A percentile compares a stretch with the other conserved stretches of the same genome.
Conservation (phyloP, 2,888 invertebrate genomes). For the Caenorhabditis virilis region DNA sequence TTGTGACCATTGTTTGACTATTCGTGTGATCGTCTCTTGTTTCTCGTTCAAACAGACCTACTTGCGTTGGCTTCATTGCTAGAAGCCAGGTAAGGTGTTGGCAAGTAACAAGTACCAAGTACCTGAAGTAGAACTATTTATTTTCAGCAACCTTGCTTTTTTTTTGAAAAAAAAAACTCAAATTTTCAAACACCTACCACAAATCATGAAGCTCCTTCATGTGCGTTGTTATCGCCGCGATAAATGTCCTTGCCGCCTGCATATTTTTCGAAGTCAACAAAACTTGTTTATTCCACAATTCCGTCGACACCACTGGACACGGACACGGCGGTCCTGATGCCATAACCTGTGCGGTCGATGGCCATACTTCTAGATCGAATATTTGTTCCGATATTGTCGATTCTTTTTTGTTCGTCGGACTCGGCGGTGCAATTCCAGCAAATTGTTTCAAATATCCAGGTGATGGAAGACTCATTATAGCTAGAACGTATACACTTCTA, state of each 20-base stretch:
- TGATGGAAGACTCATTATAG: conserved; percentile 27
- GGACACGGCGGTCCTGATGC: conserved; percentile 92
- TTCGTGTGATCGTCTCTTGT: conserved; percentile 27
- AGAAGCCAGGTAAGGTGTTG: conserved; percentile 90
- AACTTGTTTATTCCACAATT: conserved; percentile 84
- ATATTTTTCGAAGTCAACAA: conserved; percentile 97
- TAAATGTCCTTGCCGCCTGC: conserved; percentile 89
- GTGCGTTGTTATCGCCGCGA: conserved; percentile 69
- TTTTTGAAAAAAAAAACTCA: too few relatives aligned
- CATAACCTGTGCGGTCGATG: conserved; percentile 79
- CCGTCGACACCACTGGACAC: conserved; percentile 55
- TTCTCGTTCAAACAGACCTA: conserved; percentile 75
- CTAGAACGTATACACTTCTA: conserved; percentile 29
- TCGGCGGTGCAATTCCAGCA: conserved; percentile 24
- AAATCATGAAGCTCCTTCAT: conserved; percentile 23
- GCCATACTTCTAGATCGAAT: conserved; percentile 68
- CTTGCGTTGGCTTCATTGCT: conserved; percentile 90
- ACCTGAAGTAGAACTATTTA: conserved; percentile 7
- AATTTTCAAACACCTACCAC: conserved; percentile 9
- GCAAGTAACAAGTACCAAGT: conserved; percentile 86
- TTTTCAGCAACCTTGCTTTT: neutral
- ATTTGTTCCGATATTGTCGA: conserved; percentile 1
- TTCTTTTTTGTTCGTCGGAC: conserved; percentile 17
- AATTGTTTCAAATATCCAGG: conserved; percentile 26
- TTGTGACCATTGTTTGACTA: conserved; percentile 37